These are phyloP conservation scores for Accipiter badius DNA, from an alignment of 2,797 vertebrate species.

Conservation along the genomic window DNA sequence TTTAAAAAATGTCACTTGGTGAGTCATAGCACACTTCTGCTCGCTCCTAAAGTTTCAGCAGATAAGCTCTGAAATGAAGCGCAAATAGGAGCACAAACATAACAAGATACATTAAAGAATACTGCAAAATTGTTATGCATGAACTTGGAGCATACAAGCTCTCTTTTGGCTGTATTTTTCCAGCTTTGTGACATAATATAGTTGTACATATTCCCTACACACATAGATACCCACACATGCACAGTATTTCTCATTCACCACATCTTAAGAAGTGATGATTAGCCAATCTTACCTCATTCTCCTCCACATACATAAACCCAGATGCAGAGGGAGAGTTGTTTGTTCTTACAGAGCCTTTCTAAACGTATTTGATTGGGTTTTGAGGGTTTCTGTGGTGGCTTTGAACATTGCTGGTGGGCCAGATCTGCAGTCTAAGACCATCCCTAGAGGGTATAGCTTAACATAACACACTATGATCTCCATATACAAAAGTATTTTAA, in stretches of 20 bases:
- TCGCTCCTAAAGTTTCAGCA: not conserved
- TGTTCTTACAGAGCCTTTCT: not conserved
- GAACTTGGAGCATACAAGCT: not conserved
- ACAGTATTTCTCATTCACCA: not conserved
- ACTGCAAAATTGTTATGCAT: not conserved
- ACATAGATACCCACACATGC: not conserved
- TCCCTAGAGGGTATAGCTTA: not conserved
- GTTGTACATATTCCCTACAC: not conserved
- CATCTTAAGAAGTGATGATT: not conserved
- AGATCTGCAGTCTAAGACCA: not conserved
- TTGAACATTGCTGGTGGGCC: not conserved
- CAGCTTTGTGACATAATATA: not conserved
- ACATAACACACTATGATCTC: not conserved
- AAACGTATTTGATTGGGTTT: not conserved
- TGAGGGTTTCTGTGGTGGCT: not conserved
- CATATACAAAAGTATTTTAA: not conserved
- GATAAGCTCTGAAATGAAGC: not conserved
- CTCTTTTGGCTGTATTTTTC: not conserved
- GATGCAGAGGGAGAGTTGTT: not conserved
- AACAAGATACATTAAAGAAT: not conserved
- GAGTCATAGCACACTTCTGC: not conserved
- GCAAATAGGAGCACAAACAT: not conserved
- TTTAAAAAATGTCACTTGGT: not conserved
- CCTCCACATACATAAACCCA: not conserved
- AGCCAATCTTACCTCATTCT: not conserved